A percentile compares a stretch with the other conserved stretches of the same genome.
Evolutionary conservation across 2,113 vertebrate genomes (phyloP).

Genomic region (Callionymus lyra): DNA sequence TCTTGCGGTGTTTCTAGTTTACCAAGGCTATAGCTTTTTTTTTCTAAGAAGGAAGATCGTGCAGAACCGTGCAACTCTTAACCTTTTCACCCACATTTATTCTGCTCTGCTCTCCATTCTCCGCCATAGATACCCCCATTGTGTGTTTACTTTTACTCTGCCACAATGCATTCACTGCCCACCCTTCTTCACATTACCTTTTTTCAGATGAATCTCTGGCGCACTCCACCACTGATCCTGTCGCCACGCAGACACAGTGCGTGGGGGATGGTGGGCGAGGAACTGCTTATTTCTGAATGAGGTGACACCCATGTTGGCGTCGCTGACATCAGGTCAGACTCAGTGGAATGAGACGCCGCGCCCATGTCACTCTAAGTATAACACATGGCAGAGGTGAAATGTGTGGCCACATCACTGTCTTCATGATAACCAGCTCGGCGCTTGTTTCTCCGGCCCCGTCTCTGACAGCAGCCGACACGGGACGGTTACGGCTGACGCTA

Average conservation of each 20-base stretch:
- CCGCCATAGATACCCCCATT: not conserved
- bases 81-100: not conserved
- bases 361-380: slow-evolving; percentile 12
- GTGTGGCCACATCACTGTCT: slow-evolving; percentile 29
- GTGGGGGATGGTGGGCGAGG: slow-evolving; percentile 9
- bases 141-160: no score
- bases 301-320: slow-evolving; percentile 27
- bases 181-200: slow-evolving; percentile 2
- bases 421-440: slow-evolving; percentile 14
- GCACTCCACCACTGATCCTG: slow-evolving; percentile 4
- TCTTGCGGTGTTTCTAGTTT: not conserved
- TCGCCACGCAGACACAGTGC: not conserved
- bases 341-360: slow-evolving; percentile 25
- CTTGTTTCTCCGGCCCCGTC: slow-evolving; percentile 1
- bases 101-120: not conserved
- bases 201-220: slow-evolving; percentile 25
- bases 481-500: no score
- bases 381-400: slow-evolving; percentile 36
- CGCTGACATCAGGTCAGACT: slow-evolving; percentile 35
- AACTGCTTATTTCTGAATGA: slow-evolving; percentile 31
- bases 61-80: slow-evolving; percentile 3
- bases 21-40: no score
- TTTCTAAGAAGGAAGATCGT: slow-evolving; percentile 5
- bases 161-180: not conserved
- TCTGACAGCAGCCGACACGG: not conserved